Percentiles rank a stretch among this genome's conserved stretches.
Conservation (phyloP, 2,888 invertebrate species). For the Agrotis segetum region DNA sequence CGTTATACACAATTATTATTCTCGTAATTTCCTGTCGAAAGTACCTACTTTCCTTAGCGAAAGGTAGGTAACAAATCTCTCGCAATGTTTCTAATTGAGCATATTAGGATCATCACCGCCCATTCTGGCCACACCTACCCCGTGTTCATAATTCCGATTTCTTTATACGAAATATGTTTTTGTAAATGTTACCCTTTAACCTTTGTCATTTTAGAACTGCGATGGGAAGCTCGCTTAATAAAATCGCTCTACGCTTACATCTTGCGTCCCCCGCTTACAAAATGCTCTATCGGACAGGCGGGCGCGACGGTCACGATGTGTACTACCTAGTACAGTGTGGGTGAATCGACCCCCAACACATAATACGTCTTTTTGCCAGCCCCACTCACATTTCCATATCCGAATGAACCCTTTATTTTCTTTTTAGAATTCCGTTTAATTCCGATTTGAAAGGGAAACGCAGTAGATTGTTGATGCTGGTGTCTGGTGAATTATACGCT, state of each 20-base stretch:
- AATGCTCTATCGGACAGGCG: constrained; percentile 60
- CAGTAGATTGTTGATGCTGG: constrained; percentile 28
- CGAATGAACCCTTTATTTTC: constrained; percentile 40
- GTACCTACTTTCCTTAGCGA: too few species aligned
- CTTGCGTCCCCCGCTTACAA: constrained; percentile 55
- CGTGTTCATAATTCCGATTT: too few species aligned
- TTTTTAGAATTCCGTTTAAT: constrained; percentile 49
- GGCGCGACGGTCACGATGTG: constrained; percentile 54
- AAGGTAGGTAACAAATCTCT: too few species aligned
- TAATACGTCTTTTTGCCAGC: constrained; percentile 68
- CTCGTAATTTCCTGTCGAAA: too few species aligned
- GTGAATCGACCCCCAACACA: constrained; percentile 69
- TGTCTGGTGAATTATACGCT: constrained; percentile 19
- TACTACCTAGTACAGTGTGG: constrained; percentile 55
- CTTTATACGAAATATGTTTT: too few species aligned
- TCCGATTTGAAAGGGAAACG: constrained; percentile 37
- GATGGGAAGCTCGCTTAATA: too few species aligned
- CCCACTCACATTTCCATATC: constrained; percentile 65
- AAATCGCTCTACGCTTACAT: constrained; percentile 16
- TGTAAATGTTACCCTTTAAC: too few species aligned
- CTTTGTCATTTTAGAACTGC: too few species aligned
- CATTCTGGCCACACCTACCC: too few species aligned
- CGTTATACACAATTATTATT: too few species aligned
- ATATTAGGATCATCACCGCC: too few species aligned
- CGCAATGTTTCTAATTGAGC: too few species aligned